phyloP scores from a whole-genome alignment of 2,113 vertebrate species.

The Leptosomus discolor region DNA sequence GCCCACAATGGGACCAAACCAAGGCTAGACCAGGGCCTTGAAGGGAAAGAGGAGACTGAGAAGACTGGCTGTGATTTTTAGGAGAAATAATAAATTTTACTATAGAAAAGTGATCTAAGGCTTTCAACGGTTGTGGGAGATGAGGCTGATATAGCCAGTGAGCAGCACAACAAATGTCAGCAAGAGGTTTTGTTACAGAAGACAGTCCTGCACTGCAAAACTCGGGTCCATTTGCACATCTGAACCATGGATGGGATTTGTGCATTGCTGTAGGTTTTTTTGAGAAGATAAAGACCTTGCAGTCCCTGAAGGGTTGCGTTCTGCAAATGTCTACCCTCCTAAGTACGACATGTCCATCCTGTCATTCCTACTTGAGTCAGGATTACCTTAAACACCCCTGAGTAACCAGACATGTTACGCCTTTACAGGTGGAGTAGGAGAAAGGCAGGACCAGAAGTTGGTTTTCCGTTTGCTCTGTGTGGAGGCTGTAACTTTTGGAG shows the following conservation, averaged over 20 bases:
- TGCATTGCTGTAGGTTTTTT: background rate
- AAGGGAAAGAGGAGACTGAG: background rate
- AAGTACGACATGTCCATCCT: background rate
- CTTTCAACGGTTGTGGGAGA: background rate
- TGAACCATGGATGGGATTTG: background rate
- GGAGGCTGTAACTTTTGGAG: background rate
- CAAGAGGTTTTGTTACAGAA: background rate
- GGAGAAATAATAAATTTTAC: background rate
- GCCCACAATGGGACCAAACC: background rate
- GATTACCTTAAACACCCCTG: background rate
- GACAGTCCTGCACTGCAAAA: background rate
- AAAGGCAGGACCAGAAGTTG: background rate
- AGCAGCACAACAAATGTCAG: background rate
- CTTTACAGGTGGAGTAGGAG: background rate
- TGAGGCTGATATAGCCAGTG: background rate
- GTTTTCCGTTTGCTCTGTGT: background rate
- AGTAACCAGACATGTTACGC: background rate
- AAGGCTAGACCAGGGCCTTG: background rate
- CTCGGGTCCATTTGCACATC: background rate
- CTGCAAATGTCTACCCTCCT: background rate
- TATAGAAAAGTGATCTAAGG: fast-evolving
- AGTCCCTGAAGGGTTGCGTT: background rate
- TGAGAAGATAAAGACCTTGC: background rate
- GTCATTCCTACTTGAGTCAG: background rate
- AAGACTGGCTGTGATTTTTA: background rate